phyloP scores from a whole-genome alignment of 2,797 vertebrate genomes.

The Sparus aurata region DNA sequence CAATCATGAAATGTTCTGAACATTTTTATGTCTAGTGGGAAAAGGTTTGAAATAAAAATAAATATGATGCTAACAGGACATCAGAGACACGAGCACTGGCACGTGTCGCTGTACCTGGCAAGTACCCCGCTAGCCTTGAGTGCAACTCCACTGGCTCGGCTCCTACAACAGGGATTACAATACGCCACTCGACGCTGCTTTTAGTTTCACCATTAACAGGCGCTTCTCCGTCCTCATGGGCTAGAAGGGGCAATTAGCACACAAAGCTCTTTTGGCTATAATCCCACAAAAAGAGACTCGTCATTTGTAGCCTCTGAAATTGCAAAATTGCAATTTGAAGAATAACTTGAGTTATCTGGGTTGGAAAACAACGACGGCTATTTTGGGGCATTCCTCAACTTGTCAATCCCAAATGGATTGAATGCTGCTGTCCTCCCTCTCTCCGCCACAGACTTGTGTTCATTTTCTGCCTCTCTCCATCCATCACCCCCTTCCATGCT shows the following conservation, averaged over 20 bases:
- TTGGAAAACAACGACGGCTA: slow-evolving; percentile 65
- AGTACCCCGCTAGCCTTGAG: background rate
- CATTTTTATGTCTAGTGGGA: background rate
- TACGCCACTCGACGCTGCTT: slow-evolving; percentile 43
- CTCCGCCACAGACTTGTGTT: slow-evolving; percentile 40
- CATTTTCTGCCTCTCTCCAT: slow-evolving; percentile 50
- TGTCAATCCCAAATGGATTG: slow-evolving; percentile 60
- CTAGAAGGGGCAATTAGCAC: slow-evolving; percentile 65
- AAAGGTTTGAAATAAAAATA: slow-evolving; percentile 12
- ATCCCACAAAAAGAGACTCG: slow-evolving; percentile 45
- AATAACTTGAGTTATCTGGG: slow-evolving; percentile 63
- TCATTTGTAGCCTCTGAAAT: slow-evolving; percentile 42
- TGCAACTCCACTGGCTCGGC: slow-evolving; percentile 17
- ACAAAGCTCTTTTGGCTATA: slow-evolving; percentile 56
- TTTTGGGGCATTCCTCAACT: slow-evolving; percentile 60
- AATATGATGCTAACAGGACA: slow-evolving; percentile 33
- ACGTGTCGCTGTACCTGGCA: slow-evolving; percentile 22
- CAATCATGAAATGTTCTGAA: background rate
- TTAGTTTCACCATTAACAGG: slow-evolving; percentile 48
- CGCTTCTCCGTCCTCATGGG: slow-evolving; percentile 50
- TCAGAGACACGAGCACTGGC: slow-evolving; percentile 15
- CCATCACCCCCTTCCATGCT: slow-evolving; percentile 52
- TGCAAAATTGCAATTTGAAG: slow-evolving; percentile 54
- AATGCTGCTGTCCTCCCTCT: slow-evolving; percentile 51
- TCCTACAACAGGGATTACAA: slow-evolving; percentile 30